These are phyloP conservation scores for Grus americana DNA, from an alignment of 2,113 vertebrate genomes.

Conservation along the genomic window DNA sequence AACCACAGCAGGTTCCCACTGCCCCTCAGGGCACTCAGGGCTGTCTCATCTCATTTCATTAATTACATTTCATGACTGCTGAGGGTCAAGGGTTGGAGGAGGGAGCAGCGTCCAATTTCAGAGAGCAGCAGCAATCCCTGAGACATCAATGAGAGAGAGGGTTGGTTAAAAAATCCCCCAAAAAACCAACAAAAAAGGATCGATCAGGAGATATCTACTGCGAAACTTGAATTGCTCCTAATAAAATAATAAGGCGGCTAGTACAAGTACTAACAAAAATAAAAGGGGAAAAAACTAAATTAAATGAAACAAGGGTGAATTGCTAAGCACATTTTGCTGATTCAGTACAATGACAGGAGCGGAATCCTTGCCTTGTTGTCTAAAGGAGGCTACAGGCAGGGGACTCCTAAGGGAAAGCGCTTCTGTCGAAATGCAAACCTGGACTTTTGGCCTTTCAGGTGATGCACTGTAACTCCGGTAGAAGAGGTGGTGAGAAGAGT, in stretches of 20 bases:
- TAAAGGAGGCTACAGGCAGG: neutral
- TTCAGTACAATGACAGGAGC: neutral
- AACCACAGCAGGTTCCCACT: slow-evolving; percentile 68
- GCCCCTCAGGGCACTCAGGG: slow-evolving; percentile 48
- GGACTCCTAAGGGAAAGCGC: neutral
- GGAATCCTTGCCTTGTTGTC: neutral
- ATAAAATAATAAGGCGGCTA: slow-evolving; percentile 9
- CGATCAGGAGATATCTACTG: slow-evolving; percentile 48
- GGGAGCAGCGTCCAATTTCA: slow-evolving; percentile 64
- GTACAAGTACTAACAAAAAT: neutral
- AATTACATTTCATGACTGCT: slow-evolving; percentile 74
- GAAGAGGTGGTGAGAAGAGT: neutral
- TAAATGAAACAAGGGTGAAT: neutral
- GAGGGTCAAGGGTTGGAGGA: slow-evolving; percentile 66
- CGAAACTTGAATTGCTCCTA: slow-evolving; percentile 28
- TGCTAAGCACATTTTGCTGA: neutral
- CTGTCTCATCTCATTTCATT: slow-evolving; percentile 76
- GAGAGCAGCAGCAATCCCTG: slow-evolving; percentile 36
- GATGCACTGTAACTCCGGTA: neutral
- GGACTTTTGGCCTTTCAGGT: neutral
- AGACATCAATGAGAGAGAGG: slow-evolving; percentile 41
- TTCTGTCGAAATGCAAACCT: neutral
- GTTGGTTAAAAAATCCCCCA: neutral
- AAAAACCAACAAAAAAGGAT: slow-evolving; percentile 29
- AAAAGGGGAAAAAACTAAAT: neutral